These are phyloP conservation scores for Acleris cristana DNA, from an alignment of 2,888 invertebrate genomes.

Conservation along the genomic window DNA sequence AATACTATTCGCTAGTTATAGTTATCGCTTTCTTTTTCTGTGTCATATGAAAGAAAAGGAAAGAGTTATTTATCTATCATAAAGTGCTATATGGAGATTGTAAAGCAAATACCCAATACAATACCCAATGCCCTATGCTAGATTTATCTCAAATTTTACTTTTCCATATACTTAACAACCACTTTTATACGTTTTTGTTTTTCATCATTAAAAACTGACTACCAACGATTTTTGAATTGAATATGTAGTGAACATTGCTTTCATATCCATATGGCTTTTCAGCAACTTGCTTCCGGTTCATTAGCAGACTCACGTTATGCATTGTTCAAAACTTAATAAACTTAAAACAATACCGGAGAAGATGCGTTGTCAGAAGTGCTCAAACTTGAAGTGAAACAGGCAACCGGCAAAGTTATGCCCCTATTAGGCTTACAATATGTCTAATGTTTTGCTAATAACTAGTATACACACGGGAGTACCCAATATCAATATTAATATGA, in stretches of 20 bases:
- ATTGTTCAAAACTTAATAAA: conserved; percentile 78
- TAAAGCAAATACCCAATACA: too few relatives aligned
- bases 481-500: background rate
- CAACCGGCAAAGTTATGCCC: conserved; percentile 64
- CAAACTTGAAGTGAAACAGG: conserved; percentile 69
- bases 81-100: too few relatives aligned
- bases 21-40: too few relatives aligned
- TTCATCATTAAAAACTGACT: too few relatives aligned
- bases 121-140: too few relatives aligned
- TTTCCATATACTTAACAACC: too few relatives aligned
- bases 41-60: too few relatives aligned
- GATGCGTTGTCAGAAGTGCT: conserved; percentile 79
- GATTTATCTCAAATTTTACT: too few relatives aligned
- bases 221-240: background rate
- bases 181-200: too few relatives aligned
- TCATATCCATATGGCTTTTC: background rate
- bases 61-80: too few relatives aligned
- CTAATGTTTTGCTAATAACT: conserved; percentile 61
- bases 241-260: background rate
- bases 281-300: conserved; percentile 51
- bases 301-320: conserved; percentile 74
- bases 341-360: conserved; percentile 77
- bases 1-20: too few relatives aligned
- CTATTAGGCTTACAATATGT: conserved; percentile 73
- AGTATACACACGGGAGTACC: conserved; percentile 5